Conservation (phyloP, 2,888 invertebrate species). For the Branchipolynoe longqiensis region DNA sequence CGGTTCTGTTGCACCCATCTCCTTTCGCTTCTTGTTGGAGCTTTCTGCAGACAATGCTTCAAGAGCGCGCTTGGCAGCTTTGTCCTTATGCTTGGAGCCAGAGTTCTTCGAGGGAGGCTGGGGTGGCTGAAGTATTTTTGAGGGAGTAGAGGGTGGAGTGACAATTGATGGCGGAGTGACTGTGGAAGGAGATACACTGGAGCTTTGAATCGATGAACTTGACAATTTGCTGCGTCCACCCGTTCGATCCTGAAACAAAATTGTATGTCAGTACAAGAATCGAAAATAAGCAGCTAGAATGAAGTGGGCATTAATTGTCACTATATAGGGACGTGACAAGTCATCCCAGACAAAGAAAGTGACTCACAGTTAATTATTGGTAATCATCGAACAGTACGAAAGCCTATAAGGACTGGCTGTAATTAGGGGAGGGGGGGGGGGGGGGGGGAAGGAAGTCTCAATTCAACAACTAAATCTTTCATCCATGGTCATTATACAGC, state of each 20-base stretch:
- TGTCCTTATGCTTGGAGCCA: slow-evolving; percentile 15
- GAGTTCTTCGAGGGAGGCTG: not conserved
- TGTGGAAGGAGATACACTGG: not conserved
- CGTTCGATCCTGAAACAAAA: not conserved
- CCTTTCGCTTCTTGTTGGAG: slow-evolving; percentile 56
- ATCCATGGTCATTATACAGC: too few relatives aligned
- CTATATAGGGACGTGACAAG: too few relatives aligned
- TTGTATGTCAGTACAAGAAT: not conserved
- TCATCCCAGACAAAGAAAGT: too few relatives aligned
- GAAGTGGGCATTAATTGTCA: too few relatives aligned
- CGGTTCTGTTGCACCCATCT: not conserved
- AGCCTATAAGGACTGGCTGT: too few relatives aligned
- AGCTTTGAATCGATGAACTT: not conserved
- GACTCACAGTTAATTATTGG: too few relatives aligned
- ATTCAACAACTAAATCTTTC: too few relatives aligned
- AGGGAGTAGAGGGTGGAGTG: slow-evolving; percentile 24
- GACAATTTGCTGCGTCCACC: slow-evolving; percentile 32
- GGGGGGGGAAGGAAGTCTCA: too few relatives aligned
- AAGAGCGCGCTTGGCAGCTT: slow-evolving; percentile 28
- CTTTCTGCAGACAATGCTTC: slow-evolving; percentile 23
- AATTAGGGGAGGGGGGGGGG: too few relatives aligned
- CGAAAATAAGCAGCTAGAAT: too few relatives aligned
- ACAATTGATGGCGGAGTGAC: not conserved
- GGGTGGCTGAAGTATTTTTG: not conserved
- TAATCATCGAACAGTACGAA: too few relatives aligned